These are phyloP conservation scores for Clarias batrachus DNA, from an alignment of 2,113 vertebrate genomes.

Conservation along the genomic window DNA sequence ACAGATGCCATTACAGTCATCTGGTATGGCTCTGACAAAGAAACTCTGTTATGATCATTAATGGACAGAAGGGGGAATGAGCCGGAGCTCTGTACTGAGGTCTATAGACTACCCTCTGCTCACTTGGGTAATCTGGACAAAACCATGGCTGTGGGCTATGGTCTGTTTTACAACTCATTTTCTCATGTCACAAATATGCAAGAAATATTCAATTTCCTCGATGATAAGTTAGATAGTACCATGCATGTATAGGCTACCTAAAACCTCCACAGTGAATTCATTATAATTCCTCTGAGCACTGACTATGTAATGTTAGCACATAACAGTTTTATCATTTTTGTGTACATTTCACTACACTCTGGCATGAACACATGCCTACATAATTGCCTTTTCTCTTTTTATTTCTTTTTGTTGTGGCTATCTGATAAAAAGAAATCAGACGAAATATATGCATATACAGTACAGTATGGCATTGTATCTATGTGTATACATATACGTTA, in stretches of 20 bases:
- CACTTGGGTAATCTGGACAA: slow-evolving; percentile 33
- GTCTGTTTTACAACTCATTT: slow-evolving; percentile 23
- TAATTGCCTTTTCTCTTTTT: background rate
- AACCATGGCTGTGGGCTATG: slow-evolving; percentile 32
- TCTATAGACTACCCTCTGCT: slow-evolving; percentile 16
- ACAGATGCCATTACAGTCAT: slow-evolving; percentile 8
- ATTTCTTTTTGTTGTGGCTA: too few relatives aligned
- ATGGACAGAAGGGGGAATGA: background rate
- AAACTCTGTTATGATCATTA: slow-evolving; percentile 3
- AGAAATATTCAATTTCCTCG: slow-evolving; percentile 34
- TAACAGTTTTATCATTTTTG: background rate
- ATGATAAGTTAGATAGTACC: background rate
- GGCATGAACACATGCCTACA: background rate
- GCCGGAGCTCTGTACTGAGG: background rate
- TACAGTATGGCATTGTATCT: background rate
- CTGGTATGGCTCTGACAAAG: slow-evolving; percentile 28
- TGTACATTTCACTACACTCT: background rate
- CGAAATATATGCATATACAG: background rate
- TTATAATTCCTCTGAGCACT: background rate
- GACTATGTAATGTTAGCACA: background rate
- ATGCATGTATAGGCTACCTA: background rate
- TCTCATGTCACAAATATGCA: slow-evolving; percentile 42
- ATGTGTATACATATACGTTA: too few relatives aligned
- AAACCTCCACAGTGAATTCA: background rate
- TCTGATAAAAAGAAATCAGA: background rate